A percentile compares a stretch with the other conserved stretches of the same genome.
These are phyloP conservation scores for Stegostoma tigrinum DNA, from an alignment of 2,113 vertebrate species.

Conservation along the genomic window DNA sequence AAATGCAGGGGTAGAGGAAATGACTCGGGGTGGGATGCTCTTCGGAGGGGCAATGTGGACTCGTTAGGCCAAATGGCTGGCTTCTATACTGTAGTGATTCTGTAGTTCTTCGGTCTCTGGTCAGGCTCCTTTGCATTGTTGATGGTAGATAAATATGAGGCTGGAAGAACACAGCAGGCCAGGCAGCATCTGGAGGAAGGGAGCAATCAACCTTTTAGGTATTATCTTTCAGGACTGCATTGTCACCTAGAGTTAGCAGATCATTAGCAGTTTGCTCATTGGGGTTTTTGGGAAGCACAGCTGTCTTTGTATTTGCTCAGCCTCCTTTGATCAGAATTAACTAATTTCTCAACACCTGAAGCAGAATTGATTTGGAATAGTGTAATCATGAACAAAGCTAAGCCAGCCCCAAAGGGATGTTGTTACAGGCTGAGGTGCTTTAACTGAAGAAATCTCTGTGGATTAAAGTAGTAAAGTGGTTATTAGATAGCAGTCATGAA, in stretches of 20 bases:
- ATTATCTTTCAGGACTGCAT: not conserved
- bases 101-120: too few relatives aligned
- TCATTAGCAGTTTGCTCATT: not conserved
- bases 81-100: too few relatives aligned
- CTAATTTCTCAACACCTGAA: not conserved
- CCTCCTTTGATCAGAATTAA: conserved; percentile 5
- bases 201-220: too few relatives aligned
- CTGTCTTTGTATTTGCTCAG: not conserved
- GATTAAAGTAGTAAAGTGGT: conserved; percentile 21
- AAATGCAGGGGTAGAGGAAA: too few relatives aligned
- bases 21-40: too few relatives aligned
- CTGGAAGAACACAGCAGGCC: too few relatives aligned
- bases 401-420: not conserved
- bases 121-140: too few relatives aligned
- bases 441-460: conserved; percentile 11
- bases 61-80: too few relatives aligned
- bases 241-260: not conserved
- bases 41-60: too few relatives aligned
- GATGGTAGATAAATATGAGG: too few relatives aligned
- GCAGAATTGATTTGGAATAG: conserved; percentile 1
- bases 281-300: not conserved
- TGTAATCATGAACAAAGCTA: conserved; percentile 26
- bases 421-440: not conserved
- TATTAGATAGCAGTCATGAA: not conserved
- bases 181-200: too few relatives aligned